Percentiles rank a stretch among this genome's conserved stretches.
Evolutionary conservation across 30 jellyfish, hydroid and myxozoan species (phyloP).

Genomic region (Turritopsis dohrnii): DNA sequence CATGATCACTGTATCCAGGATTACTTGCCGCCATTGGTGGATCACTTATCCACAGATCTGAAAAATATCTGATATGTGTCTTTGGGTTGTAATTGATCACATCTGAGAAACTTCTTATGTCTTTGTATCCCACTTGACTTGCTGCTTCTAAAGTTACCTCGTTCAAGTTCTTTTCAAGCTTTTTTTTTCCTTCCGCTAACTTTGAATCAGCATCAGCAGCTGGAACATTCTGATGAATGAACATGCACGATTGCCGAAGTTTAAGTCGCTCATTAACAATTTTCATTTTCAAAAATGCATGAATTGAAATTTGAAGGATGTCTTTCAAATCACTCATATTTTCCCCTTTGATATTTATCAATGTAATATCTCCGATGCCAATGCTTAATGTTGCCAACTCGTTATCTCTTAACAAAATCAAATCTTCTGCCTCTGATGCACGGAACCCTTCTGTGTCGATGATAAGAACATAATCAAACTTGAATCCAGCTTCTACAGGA

Average conservation of each 20-base stretch:
- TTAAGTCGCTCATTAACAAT: slow-evolving; percentile 9
- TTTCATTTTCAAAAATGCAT: slow-evolving; percentile 27
- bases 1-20: background rate
- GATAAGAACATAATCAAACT: slow-evolving; percentile 16
- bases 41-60: background rate
- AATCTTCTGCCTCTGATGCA: slow-evolving; percentile 20
- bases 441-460: slow-evolving; percentile 35
- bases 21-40: background rate
- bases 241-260: slow-evolving; percentile 14
- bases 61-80: background rate
- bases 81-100: background rate
- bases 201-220: background rate
- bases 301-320: slow-evolving; percentile 18
- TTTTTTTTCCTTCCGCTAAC: background rate
- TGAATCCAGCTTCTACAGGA: slow-evolving; percentile 6
- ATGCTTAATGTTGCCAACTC: slow-evolving; percentile 31
- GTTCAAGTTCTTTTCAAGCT: background rate
- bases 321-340: slow-evolving; percentile 15
- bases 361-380: slow-evolving; percentile 23
- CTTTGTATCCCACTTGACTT: background rate
- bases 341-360: slow-evolving; percentile 27
- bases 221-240: slow-evolving; percentile 22
- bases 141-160: background rate
- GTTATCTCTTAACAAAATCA: background rate
- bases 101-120: background rate